A percentile compares a stretch with the other conserved stretches of the same genome.
phyloP scores from a whole-genome alignment of 2,797 vertebrate species.

The Sphenodon punctatus region DNA sequence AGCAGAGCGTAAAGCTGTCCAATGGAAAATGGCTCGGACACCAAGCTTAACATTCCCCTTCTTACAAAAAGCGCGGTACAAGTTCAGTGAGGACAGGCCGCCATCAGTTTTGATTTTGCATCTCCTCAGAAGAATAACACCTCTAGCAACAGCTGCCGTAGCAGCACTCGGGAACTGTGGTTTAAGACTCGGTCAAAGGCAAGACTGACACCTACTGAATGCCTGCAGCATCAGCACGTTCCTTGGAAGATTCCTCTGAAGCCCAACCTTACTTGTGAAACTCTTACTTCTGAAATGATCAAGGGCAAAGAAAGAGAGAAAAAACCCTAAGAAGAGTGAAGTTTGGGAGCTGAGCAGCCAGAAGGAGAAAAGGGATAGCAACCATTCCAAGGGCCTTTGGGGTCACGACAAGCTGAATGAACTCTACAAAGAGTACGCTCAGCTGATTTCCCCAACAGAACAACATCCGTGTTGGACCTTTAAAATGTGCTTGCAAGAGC shows the following conservation, averaged over 20 bases:
- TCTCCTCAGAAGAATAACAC: neutral
- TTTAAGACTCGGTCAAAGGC: neutral
- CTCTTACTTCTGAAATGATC: too few species aligned
- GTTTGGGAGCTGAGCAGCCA: too few species aligned
- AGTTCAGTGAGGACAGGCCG: fast-evolving
- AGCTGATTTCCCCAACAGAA: fast-evolving
- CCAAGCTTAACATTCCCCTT: neutral
- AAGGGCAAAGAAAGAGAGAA: too few species aligned
- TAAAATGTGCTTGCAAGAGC: neutral
- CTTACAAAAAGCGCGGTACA: neutral
- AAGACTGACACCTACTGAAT: neutral
- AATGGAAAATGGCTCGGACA: neutral
- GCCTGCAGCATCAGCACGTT: neutral
- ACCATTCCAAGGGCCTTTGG: neutral
- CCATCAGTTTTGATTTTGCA: neutral
- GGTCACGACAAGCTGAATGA: neutral
- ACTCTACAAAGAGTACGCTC: neutral
- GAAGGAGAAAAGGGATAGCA: neutral
- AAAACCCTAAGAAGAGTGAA: too few species aligned
- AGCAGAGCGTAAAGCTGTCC: neutral
- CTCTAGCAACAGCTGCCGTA: fast-evolving
- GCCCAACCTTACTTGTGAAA: neutral
- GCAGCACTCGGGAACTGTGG: fast-evolving
- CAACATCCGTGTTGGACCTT: neutral
- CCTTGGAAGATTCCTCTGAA: too few species aligned